phyloP scores from a whole-genome alignment of 1,140 invertebrate genomes.

The Tenebrio molitor region DNA sequence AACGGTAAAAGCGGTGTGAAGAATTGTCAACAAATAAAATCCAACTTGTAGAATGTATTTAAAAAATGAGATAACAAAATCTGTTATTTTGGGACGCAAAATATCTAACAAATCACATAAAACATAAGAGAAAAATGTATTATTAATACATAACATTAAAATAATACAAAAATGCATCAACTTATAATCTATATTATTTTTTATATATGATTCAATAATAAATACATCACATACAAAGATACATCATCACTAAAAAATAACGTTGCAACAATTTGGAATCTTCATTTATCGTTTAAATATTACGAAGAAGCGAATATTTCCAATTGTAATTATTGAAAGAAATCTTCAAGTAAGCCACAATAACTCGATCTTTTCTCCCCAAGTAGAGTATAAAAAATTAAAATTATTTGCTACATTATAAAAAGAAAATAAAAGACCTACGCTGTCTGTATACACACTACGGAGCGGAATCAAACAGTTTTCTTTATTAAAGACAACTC shows the following conservation, averaged over 20 bases:
- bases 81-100: conserved; percentile 3
- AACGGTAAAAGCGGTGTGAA: too few relatives aligned
- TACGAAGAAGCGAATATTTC: conserved; percentile 36
- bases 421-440: conserved; percentile 20
- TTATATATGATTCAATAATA: conserved; percentile 54
- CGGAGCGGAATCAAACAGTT: conserved; percentile 19
- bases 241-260: conserved; percentile 44
- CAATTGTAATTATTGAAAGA: conserved; percentile 34
- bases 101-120: conserved; percentile 36
- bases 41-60: conserved; percentile 16
- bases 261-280: conserved; percentile 47
- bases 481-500: conserved; percentile 10
- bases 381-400: conserved; percentile 20
- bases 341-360: conserved; percentile 21
- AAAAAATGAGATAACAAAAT: conserved; percentile 3
- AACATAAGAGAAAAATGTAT: conserved; percentile 42
- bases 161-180: conserved; percentile 51
- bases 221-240: conserved; percentile 52
- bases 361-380: conserved; percentile 28
- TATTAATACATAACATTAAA: conserved; percentile 50
- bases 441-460: conserved; percentile 26
- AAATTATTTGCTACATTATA: conserved; percentile 20
- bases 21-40: too few relatives aligned
- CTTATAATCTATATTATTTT: conserved; percentile 54
- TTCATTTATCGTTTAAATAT: conserved; percentile 33